A percentile compares a stretch with the other conserved stretches of the same genome.
phyloP scores from a whole-genome alignment of 1,140 invertebrate genomes.

The Antheraea mylitta region DNA sequence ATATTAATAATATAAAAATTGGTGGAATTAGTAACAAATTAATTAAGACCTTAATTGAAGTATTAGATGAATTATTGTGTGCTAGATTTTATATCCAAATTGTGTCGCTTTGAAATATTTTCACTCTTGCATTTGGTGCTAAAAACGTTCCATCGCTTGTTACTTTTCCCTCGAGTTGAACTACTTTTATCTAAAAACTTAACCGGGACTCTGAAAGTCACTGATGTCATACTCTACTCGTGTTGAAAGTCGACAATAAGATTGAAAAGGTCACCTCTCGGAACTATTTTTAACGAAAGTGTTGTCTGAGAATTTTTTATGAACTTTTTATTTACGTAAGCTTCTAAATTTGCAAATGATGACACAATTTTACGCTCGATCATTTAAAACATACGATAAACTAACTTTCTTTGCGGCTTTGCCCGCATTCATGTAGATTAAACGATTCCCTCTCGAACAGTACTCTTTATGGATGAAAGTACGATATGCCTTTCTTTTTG shows the following conservation, averaged over 20 bases:
- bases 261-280: background rate
- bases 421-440: too few species aligned
- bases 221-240: background rate
- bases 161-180: slow-evolving; percentile 4
- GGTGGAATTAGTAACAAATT: background rate
- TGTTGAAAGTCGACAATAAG: background rate
- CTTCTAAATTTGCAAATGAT: background rate
- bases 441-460: too few species aligned
- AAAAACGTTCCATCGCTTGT: slow-evolving; percentile 11
- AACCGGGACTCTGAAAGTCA: background rate
- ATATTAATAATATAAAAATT: too few species aligned
- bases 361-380: too few species aligned
- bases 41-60: background rate
- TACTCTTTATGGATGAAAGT: too few species aligned
- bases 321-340: background rate
- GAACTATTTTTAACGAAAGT: background rate
- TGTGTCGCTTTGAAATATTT: background rate
- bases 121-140: slow-evolving; percentile 1
- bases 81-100: background rate
- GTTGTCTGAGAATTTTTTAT: background rate
- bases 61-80: background rate
- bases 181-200: slow-evolving; percentile 7
- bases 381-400: too few species aligned
- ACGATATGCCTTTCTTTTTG: too few species aligned
- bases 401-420: too few species aligned